A percentile compares a stretch with the other conserved stretches of the same genome.
phyloP scores from a whole-genome alignment of 2,888 invertebrate species.

The Sinohyriopsis cumingii region DNA sequence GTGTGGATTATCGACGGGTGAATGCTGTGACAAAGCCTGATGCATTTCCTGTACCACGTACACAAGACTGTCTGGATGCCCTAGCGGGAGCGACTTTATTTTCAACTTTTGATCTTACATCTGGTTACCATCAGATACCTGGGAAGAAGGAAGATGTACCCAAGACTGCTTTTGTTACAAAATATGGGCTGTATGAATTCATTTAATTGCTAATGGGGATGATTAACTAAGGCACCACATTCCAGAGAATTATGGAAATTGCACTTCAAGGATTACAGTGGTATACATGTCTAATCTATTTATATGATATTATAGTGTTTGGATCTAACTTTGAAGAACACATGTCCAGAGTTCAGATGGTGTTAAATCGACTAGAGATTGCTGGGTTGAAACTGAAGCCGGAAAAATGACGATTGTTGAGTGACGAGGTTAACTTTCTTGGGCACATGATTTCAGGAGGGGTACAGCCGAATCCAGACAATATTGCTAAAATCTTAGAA shows the following conservation, averaged over 20 bases:
- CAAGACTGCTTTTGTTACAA: constrained; percentile 27
- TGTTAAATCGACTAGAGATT: constrained; percentile 7
- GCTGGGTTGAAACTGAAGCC: constrained; percentile 13
- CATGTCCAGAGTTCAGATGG: constrained; percentile 7
- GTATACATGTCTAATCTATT: constrained; percentile 19
- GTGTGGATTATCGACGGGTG: constrained; percentile 25
- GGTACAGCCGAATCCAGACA: constrained; percentile 23
- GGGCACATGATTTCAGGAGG: constrained; percentile 12
- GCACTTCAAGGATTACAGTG: constrained; percentile 13
- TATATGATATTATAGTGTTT: constrained; percentile 18
- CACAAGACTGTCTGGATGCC: too few relatives aligned
- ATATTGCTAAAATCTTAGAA: constrained; percentile 11
- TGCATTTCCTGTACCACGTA: too few relatives aligned
- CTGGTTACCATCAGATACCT: constrained; percentile 29
- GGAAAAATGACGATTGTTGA: constrained; percentile 19
- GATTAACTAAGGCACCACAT: constrained; percentile 11
- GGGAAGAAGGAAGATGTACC: constrained; percentile 17
- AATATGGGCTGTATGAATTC: constrained; percentile 19
- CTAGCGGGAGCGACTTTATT: constrained; percentile 17
- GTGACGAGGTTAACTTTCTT: constrained; percentile 18
- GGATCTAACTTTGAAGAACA: constrained; percentile 18
- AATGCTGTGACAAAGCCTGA: too few relatives aligned
- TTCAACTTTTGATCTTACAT: too few relatives aligned
- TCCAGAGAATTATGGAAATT: constrained; percentile 14
- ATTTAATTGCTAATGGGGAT: constrained; percentile 14